Evolutionary conservation across 2,797 vertebrate species (phyloP).

Genomic region (Tinamus major): DNA sequence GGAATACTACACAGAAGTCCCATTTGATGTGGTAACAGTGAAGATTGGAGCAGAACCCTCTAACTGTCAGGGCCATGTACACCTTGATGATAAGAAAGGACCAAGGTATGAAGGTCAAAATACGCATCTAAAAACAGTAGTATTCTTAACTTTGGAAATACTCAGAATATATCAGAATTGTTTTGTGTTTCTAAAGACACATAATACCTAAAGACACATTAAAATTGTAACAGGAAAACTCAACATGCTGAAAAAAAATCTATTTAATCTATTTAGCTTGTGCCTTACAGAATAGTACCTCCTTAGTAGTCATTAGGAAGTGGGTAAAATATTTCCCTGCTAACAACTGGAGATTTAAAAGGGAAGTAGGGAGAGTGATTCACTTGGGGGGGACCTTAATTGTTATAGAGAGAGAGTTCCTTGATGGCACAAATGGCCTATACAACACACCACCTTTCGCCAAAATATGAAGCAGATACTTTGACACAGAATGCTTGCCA

Average conservation of each 20-base stretch:
- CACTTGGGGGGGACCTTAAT: background rate
- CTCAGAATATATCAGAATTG: background rate
- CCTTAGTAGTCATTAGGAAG: background rate
- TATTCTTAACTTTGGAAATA: background rate
- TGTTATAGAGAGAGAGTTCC: background rate
- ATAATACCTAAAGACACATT: background rate
- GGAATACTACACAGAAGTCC: constrained; percentile 90
- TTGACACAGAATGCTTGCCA: background rate
- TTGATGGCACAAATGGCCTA: background rate
- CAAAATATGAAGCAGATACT: background rate
- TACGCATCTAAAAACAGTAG: background rate
- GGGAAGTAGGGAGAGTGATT: background rate
- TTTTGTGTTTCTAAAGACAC: background rate
- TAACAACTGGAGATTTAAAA: background rate
- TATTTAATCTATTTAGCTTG: background rate
- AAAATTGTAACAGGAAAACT: background rate
- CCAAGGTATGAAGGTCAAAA: constrained; percentile 82
- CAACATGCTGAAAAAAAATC: background rate
- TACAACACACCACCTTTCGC: background rate
- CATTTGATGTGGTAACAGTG: constrained; percentile 89
- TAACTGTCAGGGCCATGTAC: constrained; percentile 82
- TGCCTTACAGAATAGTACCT: background rate
- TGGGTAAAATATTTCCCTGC: background rate
- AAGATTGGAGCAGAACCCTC: constrained; percentile 86
- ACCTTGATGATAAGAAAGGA: constrained; percentile 86